These are phyloP conservation scores for Myoxocephalus aenaeus DNA, from an alignment of 2,797 vertebrate species.

Conservation along the genomic window DNA sequence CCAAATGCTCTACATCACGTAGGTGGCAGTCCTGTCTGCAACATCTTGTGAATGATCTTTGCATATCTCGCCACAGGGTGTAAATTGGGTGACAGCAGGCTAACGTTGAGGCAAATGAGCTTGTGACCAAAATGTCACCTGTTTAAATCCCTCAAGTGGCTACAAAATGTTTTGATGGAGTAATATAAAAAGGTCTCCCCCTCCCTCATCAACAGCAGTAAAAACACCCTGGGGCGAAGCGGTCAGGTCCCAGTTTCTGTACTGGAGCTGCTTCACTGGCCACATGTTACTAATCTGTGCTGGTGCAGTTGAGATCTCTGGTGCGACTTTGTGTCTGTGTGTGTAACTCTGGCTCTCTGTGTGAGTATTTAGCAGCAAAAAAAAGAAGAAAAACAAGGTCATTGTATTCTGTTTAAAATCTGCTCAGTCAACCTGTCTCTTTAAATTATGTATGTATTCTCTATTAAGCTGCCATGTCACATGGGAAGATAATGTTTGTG, in stretches of 20 bases:
- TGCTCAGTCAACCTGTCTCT: not conserved
- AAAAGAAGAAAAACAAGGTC: conserved; percentile 2
- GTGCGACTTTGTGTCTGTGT: not conserved
- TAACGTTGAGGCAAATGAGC: conserved; percentile 54
- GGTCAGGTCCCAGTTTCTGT: conserved; percentile 26
- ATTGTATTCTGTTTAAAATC: conserved; percentile 6
- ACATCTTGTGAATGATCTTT: conserved; percentile 52
- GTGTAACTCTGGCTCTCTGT: not conserved
- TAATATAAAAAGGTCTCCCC: conserved; percentile 32
- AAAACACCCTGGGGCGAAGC: conserved; percentile 26
- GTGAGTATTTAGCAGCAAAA: conserved; percentile 6
- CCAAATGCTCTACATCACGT: not conserved
- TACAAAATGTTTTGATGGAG: conserved; percentile 27
- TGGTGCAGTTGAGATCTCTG: conserved; percentile 7
- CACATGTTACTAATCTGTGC: conserved; percentile 26
- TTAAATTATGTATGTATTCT: conserved; percentile 4
- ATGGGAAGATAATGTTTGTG: not conserved
- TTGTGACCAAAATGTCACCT: conserved; percentile 51
- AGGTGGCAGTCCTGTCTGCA: conserved; percentile 29
- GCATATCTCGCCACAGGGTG: conserved; percentile 43
- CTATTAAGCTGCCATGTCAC: not conserved
- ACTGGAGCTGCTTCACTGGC: conserved; percentile 16
- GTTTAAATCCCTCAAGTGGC: conserved; percentile 52
- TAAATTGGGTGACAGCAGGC: conserved; percentile 57
- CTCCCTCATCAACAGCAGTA: conserved; percentile 26